phyloP scores from a whole-genome alignment of 2,113 vertebrate species.

The Ammodytes marinus region DNA sequence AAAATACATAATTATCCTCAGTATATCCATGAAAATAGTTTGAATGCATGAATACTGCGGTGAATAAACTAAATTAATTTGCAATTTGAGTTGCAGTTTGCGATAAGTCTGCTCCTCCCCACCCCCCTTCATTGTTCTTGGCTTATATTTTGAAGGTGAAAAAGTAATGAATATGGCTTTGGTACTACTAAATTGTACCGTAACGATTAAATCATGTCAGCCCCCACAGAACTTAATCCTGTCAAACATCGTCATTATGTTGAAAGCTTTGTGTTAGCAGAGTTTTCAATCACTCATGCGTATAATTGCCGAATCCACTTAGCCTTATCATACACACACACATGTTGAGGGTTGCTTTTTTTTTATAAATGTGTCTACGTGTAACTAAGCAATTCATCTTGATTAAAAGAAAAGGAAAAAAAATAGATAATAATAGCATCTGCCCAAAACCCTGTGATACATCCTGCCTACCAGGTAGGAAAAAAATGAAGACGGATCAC shows the following conservation, averaged over 20 bases:
- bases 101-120: too few relatives aligned
- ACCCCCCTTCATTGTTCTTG: neutral
- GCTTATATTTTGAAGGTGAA: slow-evolving; percentile 23
- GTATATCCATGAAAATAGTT: too few relatives aligned
- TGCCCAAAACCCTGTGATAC: slow-evolving; percentile 42
- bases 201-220: slow-evolving; percentile 2
- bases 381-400: slow-evolving; percentile 22
- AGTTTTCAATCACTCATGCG: neutral
- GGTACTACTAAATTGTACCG: neutral
- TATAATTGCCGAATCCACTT: neutral
- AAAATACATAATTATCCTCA: too few relatives aligned
- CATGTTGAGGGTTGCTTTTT: neutral
- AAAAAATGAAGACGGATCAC: slow-evolving; percentile 40
- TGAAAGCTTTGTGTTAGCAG: neutral
- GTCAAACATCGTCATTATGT: neutral
- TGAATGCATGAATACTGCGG: too few relatives aligned
- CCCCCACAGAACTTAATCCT: neutral
- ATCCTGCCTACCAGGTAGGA: slow-evolving; percentile 22
- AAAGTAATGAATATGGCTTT: slow-evolving; percentile 14
- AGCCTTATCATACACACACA: neutral
- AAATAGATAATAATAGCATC: slow-evolving; percentile 12
- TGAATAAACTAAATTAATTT: too few relatives aligned
- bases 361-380: neutral
- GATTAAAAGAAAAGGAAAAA: neutral
- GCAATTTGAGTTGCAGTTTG: too few relatives aligned